Conservation (phyloP, 2,113 vertebrate species). For the Epinephelus fuscoguttatus region DNA sequence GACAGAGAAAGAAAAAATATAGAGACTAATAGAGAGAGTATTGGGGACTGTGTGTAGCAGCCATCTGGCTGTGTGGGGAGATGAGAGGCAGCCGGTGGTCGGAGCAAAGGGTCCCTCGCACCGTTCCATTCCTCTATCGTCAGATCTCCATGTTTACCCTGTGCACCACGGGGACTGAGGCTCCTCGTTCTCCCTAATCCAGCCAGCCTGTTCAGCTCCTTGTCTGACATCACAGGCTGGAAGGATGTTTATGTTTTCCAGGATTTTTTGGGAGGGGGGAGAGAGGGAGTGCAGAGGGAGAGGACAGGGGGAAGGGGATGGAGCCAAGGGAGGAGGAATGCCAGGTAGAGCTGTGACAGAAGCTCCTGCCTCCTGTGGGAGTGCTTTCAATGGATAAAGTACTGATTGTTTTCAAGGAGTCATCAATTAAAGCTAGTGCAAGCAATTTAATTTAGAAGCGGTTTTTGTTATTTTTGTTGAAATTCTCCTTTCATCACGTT, state of each 20-base stretch:
- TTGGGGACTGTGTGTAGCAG: conserved; percentile 32
- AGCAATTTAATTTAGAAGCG: no score
- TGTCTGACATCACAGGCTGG: conserved; percentile 36
- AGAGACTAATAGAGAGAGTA: conserved; percentile 1
- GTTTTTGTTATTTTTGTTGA: no score
- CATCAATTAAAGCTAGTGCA: background rate
- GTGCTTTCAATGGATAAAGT: background rate
- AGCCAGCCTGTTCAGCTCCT: conserved; percentile 11
- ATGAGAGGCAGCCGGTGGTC: conserved; percentile 60
- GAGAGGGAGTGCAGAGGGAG: background rate
- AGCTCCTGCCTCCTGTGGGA: conserved; percentile 8
- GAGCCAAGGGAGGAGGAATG: conserved; percentile 27
- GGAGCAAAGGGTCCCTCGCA: conserved; percentile 51
- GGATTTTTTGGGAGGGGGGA: conserved; percentile 24
- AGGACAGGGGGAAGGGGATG: background rate
- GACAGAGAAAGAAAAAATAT: background rate
- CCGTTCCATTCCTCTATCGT: conserved; percentile 64
- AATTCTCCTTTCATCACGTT: no score
- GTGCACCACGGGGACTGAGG: conserved; percentile 56
- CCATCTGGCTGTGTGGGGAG: conserved; percentile 69
- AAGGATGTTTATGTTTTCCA: conserved; percentile 70
- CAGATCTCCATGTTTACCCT: conserved; percentile 75
- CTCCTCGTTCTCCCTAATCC: conserved; percentile 48
- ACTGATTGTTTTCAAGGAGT: background rate
- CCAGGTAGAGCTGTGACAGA: conserved; percentile 37